Percentiles rank a stretch among this genome's conserved stretches.
phyloP scores from a whole-genome alignment of 2,113 vertebrate genomes.

The Camelus dromedarius region DNA sequence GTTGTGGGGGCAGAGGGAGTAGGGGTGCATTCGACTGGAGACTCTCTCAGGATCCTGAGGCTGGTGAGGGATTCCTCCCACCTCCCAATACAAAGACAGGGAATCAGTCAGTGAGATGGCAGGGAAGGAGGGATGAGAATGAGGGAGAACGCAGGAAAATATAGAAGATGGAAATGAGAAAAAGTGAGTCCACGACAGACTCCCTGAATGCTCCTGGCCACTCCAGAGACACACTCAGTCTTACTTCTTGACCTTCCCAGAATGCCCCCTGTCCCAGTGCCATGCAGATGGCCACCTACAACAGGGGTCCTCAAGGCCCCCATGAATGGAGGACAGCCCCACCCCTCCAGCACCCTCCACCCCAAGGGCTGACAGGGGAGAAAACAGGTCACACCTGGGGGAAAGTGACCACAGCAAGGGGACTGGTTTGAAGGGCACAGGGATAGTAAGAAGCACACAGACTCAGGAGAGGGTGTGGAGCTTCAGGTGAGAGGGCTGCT shows the following conservation, averaged over 20 bases:
- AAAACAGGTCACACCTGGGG: neutral
- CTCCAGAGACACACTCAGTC: neutral
- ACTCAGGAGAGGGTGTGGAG: neutral
- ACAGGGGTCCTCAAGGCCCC: neutral
- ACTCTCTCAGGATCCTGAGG: neutral
- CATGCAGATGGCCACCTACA: neutral
- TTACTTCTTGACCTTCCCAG: neutral
- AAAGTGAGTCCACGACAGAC: neutral
- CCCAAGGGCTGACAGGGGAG: neutral
- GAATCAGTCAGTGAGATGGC: neutral
- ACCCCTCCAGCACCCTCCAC: neutral
- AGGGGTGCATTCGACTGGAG: neutral
- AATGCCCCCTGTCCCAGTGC: neutral
- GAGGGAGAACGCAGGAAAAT: neutral
- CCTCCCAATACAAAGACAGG: neutral
- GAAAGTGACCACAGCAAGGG: neutral
- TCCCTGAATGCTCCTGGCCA: neutral
- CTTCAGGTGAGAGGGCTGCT: neutral
- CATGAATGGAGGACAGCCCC: neutral
- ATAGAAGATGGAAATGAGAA: neutral
- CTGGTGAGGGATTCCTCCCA: neutral
- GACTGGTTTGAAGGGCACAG: neutral
- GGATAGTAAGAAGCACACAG: neutral
- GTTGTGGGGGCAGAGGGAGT: neutral
- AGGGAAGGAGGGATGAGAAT: neutral